Base-by-base conservation (phyloP, 2,888 invertebrate genomes). In the Corythucha ciliata region DNA sequence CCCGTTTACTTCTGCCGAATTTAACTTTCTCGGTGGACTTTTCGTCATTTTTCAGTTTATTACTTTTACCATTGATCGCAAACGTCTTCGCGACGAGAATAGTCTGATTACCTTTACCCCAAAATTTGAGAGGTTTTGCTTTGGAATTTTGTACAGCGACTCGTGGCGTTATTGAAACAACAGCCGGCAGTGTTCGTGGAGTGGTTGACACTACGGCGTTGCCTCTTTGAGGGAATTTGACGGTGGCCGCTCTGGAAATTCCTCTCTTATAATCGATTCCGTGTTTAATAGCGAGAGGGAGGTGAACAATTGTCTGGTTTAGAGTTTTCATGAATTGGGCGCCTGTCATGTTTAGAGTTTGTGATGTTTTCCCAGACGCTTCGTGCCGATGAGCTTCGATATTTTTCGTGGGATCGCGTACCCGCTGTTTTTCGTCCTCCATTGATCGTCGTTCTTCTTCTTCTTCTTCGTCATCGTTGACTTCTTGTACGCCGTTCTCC, bases 31-130 rank as follows among this genome's bases (percentile, higher is more conserved):
- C n/a, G 29, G 29, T 10, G n/a, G n/a, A 8, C 36, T 12, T 36
- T 36, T 36, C 16, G 16, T 36, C 36, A 12, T 36, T n/a, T 29
- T n/a, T n/a, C 10, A 29, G n/a, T 29, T 37, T 48, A 20, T n/a
- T 24, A 5, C 29, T 48, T 21, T 27, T 7, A 5, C n/a, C 22
- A 14, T 40, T 18, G 4, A 27, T 24, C n/a, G 42, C 40, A 16
- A 40, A 27, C 26, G 20, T 34, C 32, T 51, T 50, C 8, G 51
- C 44, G 1, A 51, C 44, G 26, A 51, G 14, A 34, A 51, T 45
- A 1, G 42, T 51, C 16, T 36, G 37, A 21, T 51, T 44, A 36
- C 40, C 51, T 16, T 51, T 40, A 25, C n/a, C 29, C 29, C 8
- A 8, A 10, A 32, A 42, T 26, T 51, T 51, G 21, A 51, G 18